Evolutionary conservation across 2,797 vertebrate genomes (phyloP), one percentile per base, ranked within the genome.

Genomic region (Chelmon rostratus): DNA sequence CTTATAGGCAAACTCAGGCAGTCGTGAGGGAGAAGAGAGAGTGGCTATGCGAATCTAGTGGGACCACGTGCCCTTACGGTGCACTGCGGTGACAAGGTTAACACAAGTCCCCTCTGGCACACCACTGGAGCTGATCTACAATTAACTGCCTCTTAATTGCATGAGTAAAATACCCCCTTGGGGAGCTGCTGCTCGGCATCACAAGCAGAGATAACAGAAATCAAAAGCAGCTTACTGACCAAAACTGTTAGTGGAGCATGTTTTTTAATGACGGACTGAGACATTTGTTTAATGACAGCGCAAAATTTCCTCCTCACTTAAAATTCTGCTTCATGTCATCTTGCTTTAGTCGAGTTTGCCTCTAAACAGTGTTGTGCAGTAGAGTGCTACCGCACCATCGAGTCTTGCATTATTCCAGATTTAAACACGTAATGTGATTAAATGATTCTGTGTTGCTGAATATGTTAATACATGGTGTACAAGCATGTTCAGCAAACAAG

Each of bases 121-220:
- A 81, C 63, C 63, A 69, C 73, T 72, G 64, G 38, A 84, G 82
- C 86, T 67, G 15, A 86, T 87, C 74, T 81, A 87, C 84, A 88
- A 92, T 93, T 84, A 92, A 88, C 80, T 67, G 78, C 42, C 33
- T 86, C 73, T 87, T 91, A 90, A 93, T 91, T 86, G 82, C 79
- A 53, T 67, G 69, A 79, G 81, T 73, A 33, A 84, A 93, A 84
- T 18, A 53, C 10, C 58, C 69, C 81, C 73, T 57, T 0, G 1
- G 64, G 84, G 73, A 13, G 35, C 44, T 59, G 73, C 81, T 61
- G 70, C 54, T 57, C 8, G 1, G 25, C 19, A 23, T 75, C 69
- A 54, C 25, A 23, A 47, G 59, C 81, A 77, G 44, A 79, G 68
- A 81, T 72, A 82, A 82, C 40, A 5, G 16, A 76, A 73, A 76